Evolutionary conservation across 2,113 vertebrate species (phyloP), one percentile per base, ranked within the genome.

Genomic region (Macquaria australasica): DNA sequence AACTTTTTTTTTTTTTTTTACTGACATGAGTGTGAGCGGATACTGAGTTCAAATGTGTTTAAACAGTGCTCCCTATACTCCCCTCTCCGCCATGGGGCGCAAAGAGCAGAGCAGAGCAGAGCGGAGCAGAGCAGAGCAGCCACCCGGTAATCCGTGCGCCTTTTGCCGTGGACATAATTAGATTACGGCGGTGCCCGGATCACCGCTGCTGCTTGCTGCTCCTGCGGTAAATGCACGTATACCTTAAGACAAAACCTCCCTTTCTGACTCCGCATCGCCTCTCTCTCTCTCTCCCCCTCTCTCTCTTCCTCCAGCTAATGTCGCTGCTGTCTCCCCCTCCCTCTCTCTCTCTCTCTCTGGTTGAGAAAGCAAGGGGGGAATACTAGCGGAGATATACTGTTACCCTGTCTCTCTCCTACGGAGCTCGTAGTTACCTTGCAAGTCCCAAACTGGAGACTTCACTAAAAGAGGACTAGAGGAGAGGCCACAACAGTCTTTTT

Each of bases 141-240:
- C 70, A 37, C 12, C 89, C 81, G 78, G 48, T 91, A 84, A 90
- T 89, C 88, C 82, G 69, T 68, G 77, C 76, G 91, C 77, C 51
- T 81, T 79, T 83, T 87, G n/a, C 88, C 59, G 72, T 16, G 77
- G 31, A 89, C 80, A 4, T 92, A 91, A 93, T 92, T 84, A 85
- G 87, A 93, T 93, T 91, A 92, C 18, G 31, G 70, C 14, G 76
- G 71, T 16, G 88, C 84, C 73, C 58, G 67, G 86, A 66, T 76
- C 77, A 48, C 76, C 64, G 43, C 75, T 58, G 78, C 34, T 75
- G 66, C 45, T 34, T 39, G 79, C 79, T 71, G 69, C 81, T 88
- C 55, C 82, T 92, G 92, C 87, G 70, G 87, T 85, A 79, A 89
- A 81, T 23, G 73, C 59, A 28, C 68, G 67, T n/a, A 66, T 71